Evolutionary conservation across 2,797 vertebrate species (phyloP).

Genomic region (Acomys russatus): DNA sequence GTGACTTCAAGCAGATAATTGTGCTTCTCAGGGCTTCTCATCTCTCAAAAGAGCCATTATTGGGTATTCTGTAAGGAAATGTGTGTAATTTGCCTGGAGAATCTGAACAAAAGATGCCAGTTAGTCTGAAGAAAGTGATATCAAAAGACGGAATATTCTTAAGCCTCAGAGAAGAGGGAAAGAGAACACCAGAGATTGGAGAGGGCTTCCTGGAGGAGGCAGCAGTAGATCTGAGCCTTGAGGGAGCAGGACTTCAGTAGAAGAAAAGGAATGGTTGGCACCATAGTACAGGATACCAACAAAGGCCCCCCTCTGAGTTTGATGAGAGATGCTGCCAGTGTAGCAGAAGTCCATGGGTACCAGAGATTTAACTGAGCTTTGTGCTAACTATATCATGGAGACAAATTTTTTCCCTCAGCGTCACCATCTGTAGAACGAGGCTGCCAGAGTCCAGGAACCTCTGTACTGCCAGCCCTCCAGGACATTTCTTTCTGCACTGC

Average conservation of each 20-base stretch:
- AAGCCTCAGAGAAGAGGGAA: conserved; percentile 1
- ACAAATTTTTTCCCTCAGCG: conserved; percentile 7
- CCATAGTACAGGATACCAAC: not conserved
- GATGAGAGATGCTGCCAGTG: not conserved
- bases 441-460: not conserved
- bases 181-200: not conserved
- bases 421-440: conserved; percentile 55
- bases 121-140: not conserved
- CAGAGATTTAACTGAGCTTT: not conserved
- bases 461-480: conserved; percentile 16
- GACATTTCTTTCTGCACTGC: conserved; percentile 33
- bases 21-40: conserved; percentile 1
- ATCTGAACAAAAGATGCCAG: conserved; percentile 43
- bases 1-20: not conserved
- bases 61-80: not conserved
- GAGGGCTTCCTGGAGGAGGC: conserved; percentile 43
- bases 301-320: not conserved
- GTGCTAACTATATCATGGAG: not conserved
- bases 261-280: not conserved
- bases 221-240: not conserved
- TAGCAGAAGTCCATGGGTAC: not conserved
- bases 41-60: not conserved
- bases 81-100: not conserved
- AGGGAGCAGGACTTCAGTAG: not conserved
- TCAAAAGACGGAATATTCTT: not conserved